Percentiles rank a stretch among this genome's conserved stretches.
Conservation (phyloP, 2,113 vertebrate species). For the Diphyllodes magnificus region DNA sequence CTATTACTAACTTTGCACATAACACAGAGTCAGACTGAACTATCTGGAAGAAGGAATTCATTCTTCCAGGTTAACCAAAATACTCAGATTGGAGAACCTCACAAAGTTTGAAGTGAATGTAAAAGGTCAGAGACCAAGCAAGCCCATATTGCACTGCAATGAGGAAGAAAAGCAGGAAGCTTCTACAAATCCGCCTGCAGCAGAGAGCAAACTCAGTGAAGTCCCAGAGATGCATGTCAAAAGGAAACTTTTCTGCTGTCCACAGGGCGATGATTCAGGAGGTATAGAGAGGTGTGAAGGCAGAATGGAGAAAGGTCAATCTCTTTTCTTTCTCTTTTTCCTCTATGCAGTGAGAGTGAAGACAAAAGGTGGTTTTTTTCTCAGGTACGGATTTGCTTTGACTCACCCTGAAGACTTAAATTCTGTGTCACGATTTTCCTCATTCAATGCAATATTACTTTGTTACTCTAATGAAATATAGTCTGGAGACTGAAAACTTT, state of each 20-base stretch:
- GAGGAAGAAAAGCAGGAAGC: not conserved
- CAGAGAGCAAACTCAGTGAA: not conserved
- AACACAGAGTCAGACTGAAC: not conserved
- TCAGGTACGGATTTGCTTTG: not conserved
- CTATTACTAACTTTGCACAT: not conserved
- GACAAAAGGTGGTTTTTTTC: not conserved
- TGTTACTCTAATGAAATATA: not conserved
- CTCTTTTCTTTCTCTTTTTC: not conserved
- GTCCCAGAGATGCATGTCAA: rapidly evolving
- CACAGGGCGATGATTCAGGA: not conserved
- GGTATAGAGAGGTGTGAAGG: not conserved
- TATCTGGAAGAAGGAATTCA: not conserved
- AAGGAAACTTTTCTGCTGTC: not conserved
- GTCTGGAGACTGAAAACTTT: not conserved
- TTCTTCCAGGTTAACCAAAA: not conserved
- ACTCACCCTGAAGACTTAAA: not conserved
- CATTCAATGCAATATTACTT: not conserved
- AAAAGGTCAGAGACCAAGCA: not conserved
- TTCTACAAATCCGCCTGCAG: not conserved
- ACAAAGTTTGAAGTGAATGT: rapidly evolving
- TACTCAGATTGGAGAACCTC: not conserved
- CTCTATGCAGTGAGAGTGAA: not conserved
- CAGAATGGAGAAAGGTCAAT: not conserved
- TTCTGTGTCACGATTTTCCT: not conserved
- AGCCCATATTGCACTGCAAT: not conserved